Base-by-base conservation (phyloP, 1,140 invertebrate genomes). In the Drosophila sp. region DNA sequence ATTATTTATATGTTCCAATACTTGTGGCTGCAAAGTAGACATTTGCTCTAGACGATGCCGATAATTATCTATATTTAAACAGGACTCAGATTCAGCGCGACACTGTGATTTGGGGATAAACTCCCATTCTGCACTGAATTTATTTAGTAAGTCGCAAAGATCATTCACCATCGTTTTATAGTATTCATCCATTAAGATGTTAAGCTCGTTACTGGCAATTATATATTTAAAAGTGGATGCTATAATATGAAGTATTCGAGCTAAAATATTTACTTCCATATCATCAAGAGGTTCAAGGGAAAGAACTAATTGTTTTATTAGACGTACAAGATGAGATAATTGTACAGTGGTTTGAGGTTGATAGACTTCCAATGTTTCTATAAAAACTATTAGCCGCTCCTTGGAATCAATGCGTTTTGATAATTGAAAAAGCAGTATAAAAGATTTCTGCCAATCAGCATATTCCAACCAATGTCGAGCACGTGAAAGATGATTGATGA, bases 101-200 rank as follows among this genome's bases (percentile, higher is more conserved):
- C 76, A 78, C 29, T 78, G 76, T 0, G 76, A 66, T 32, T 78
- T 78, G 9, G 76, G 76, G 9, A 78, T 72, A 38, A 71, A 78
- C 13, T 76, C 76, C 72, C 76, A 78, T 41, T 78, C 76, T 6
- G 45, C 21, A 69, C 51, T 69, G 7, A 77, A 69, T 8, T 51
- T 69, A 36, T 77, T 69, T 2, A 77, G 71, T n/a, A 77, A 34
- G 7, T 77, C 64, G 29, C 58, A 69, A 5, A 77, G 14, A 41
- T 74, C 58, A 41, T 46, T 36, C 0, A 69, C 58, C 74, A 77
- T 74, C 7, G 38, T 40, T 0, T 45, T n/a, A 18, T 54, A 70
- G 34, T 77, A 58, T 11, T 59, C 45, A 13, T 77, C 64, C 57
- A 63, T 53, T 46, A 74, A 18, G 0, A 71, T 69, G n/a, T 61